A percentile compares a stretch with the other conserved stretches of the same genome.
Evolutionary conservation across 2,888 invertebrate species (phyloP).

Genomic region (Anoncus sp.): DNA sequence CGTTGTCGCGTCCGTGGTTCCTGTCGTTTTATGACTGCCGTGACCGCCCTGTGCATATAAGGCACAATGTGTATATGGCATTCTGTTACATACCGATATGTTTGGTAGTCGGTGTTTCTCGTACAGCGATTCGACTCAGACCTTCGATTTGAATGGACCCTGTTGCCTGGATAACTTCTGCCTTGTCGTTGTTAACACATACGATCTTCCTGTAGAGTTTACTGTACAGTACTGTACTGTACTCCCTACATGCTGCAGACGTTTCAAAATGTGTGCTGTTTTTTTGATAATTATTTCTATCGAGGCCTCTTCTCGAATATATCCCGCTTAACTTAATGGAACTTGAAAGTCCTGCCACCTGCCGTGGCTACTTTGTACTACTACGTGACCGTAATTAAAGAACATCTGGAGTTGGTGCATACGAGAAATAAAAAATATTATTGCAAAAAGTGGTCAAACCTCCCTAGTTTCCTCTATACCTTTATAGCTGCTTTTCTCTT

Average conservation of each 20-base stretch:
- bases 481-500: slow-evolving; percentile 19
- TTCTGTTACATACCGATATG: slow-evolving; percentile 11
- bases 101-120: background rate
- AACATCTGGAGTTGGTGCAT: no score
- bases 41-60: slow-evolving; percentile 23
- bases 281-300: slow-evolving; percentile 15
- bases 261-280: background rate
- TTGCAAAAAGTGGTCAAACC: no score
- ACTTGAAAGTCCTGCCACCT: no score
- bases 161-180: background rate
- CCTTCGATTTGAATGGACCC: slow-evolving; percentile 1
- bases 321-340: no score
- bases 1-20: slow-evolving; percentile 33
- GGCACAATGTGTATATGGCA: slow-evolving; percentile 1
- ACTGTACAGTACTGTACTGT: no score
- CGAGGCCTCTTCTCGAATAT: background rate
- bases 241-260: background rate
- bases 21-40: slow-evolving; percentile 16
- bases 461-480: no score
- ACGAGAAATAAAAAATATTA: no score
- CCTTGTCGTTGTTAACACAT: background rate
- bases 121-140: background rate
- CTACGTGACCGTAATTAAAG: no score
- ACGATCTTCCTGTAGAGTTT: background rate
- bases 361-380: no score